phyloP scores from a whole-genome alignment of 2,888 invertebrate species.

The Nymphalis polychloros region DNA sequence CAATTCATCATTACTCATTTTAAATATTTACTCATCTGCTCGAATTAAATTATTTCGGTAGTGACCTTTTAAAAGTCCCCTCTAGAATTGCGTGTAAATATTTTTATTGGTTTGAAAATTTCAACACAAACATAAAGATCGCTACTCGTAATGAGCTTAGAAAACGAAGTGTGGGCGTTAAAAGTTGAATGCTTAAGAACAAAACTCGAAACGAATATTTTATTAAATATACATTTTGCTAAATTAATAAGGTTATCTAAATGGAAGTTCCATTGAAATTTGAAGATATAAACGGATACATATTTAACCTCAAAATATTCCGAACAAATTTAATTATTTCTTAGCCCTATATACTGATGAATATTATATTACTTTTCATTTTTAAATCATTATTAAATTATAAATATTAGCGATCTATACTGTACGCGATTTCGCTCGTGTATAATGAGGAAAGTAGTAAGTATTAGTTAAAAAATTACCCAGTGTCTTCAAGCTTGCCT shows the following conservation, averaged over 20 bases:
- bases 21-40: too few relatives aligned
- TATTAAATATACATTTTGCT: not conserved
- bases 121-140: slow-evolving; percentile 22
- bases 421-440: too few relatives aligned
- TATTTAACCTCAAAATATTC: too few relatives aligned
- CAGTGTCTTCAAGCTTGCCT: too few relatives aligned
- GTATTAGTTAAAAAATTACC: too few relatives aligned
- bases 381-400: too few relatives aligned
- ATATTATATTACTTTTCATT: too few relatives aligned
- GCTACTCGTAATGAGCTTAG: slow-evolving; percentile 22
- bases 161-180: slow-evolving; percentile 8
- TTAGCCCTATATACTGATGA: too few relatives aligned
- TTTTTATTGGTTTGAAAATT: slow-evolving; percentile 17
- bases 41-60: not conserved
- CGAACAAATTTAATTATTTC: too few relatives aligned
- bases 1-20: too few relatives aligned
- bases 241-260: not conserved
- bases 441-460: too few relatives aligned
- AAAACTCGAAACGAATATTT: slow-evolving; percentile 10
- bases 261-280: not conserved
- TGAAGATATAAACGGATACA: not conserved
- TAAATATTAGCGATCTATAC: too few relatives aligned
- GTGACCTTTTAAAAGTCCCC: not conserved
- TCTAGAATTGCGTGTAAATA: slow-evolving; percentile 18
- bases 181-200: slow-evolving; percentile 16